Percentiles rank a stretch among this genome's conserved stretches.
These are phyloP conservation scores for Gambusia holbrooki DNA, from an alignment of 2,113 vertebrate genomes.

Conservation along the genomic window DNA sequence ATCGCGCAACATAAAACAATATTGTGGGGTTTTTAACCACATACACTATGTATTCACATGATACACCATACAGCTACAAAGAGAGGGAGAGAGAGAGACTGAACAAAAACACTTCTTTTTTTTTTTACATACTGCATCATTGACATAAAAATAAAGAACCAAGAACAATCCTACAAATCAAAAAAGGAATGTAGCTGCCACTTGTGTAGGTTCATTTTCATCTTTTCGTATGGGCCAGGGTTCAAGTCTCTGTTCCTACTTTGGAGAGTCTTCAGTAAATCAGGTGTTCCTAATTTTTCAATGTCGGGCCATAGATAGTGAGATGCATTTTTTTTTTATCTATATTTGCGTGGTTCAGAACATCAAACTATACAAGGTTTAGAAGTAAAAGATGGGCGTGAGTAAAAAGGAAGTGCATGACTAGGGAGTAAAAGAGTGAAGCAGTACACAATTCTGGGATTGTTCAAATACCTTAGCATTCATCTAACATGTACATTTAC, in stretches of 20 bases:
- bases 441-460: conserved; percentile 55
- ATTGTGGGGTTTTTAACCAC: conserved; percentile 81
- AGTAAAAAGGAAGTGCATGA: conserved; percentile 63
- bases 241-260: conserved; percentile 51
- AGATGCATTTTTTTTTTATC: conserved; percentile 40
- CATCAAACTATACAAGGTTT: conserved; percentile 68
- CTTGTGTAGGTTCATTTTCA: conserved; percentile 69
- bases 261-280: conserved; percentile 51
- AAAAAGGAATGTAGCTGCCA: conserved; percentile 86
- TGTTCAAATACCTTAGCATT: conserved; percentile 64
- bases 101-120: conserved; percentile 80
- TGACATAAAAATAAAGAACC: conserved; percentile 82
- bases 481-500: conserved; percentile 65
- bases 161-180: conserved; percentile 81
- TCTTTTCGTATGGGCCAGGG: conserved; percentile 42
- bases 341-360: conserved; percentile 47
- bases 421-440: conserved; percentile 45
- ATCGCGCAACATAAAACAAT: conserved; percentile 87
- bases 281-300: conserved; percentile 38
- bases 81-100: conserved; percentile 84
- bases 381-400: conserved; percentile 39
- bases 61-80: conserved; percentile 88
- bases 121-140: conserved; percentile 87
- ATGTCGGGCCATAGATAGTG: conserved; percentile 59
- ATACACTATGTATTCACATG: conserved; percentile 89